Percentiles rank a stretch among this genome's conserved stretches.
Conservation (phyloP, 1,140 invertebrate genomes). For the Sarcophaga peregrina region DNA sequence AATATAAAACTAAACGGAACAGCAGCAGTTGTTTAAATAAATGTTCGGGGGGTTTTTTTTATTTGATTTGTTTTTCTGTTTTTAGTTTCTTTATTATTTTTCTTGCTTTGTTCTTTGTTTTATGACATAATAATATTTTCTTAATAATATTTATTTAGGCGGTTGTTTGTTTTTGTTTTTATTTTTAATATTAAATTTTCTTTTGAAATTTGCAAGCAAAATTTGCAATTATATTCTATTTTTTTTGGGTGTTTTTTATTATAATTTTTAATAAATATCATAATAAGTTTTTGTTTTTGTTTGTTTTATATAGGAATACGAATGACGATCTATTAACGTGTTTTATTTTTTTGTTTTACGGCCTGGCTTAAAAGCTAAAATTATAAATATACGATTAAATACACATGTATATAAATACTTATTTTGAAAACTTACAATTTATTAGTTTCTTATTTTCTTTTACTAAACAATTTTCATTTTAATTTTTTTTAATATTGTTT, state of each 20-base stretch:
- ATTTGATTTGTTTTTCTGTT: constrained; percentile 31
- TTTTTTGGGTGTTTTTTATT: neutral
- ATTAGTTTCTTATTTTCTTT: neutral
- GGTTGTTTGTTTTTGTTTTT: constrained; percentile 27
- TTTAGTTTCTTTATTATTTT: constrained; percentile 1
- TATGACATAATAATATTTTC: neutral
- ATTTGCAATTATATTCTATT: constrained; percentile 30
- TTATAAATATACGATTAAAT: constrained; percentile 40
- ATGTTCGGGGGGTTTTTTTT: constrained; percentile 26
- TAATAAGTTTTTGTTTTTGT: neutral
- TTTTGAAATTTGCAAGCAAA: constrained; percentile 36
- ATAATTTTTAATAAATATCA: constrained; percentile 23
- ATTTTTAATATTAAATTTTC: neutral
- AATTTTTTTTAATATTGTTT: neutral
- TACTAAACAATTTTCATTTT: neutral
- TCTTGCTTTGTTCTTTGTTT: constrained; percentile 3
- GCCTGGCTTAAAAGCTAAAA: constrained; percentile 38
- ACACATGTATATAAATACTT: constrained; percentile 42
- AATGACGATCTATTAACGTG: constrained; percentile 39
- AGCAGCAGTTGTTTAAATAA: constrained; percentile 24
- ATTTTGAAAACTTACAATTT: constrained; percentile 18
- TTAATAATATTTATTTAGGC: constrained; percentile 18
- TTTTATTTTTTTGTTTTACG: neutral
- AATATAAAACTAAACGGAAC: neutral
- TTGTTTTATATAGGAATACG: constrained; percentile 2